Evolutionary conservation across 1,140 invertebrate species (phyloP), one percentile per base, ranked within the genome.

Genomic region (Drosophila subpulchrella): DNA sequence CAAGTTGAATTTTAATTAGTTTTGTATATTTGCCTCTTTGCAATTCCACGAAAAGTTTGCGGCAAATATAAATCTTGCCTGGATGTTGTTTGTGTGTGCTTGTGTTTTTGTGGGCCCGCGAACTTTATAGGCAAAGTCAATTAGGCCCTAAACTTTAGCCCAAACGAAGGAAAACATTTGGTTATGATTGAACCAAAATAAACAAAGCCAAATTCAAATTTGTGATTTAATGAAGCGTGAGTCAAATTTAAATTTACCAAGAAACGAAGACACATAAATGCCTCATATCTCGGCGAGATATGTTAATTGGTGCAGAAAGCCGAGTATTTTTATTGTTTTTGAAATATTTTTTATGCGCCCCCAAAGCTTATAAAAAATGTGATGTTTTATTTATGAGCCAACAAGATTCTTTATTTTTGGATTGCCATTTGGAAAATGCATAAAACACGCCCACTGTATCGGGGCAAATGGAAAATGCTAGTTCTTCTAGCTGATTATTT

Each of bases 1-100:
- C 80, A 75, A 89, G 80, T 89, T 89, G 84, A 89, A 89, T 89
- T 89, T 89, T 89, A 89, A 89, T 89, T 89, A 89, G 84, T 89
- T 89, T 84, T 72, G 77, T 86, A 79, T 78, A 81, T 85, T 81
- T 75, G 78, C 76, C 76, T 67, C 53, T 70, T 67, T 67, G 66
- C 75, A 74, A 51, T 80, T 75, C 42, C 68, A 75, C 41, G 53
- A 48, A 74, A 51, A 80, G 50, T 84, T 84, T 66, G 70, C 70
- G 17, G 53, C 65, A 61, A 62, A 63, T 80, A 80, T 77, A 84
- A 81, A 85, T 84, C 74, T 76, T 60, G 38, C 48, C 32, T 59
- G 44, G 24, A 15, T 30, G 27, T 48, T 13, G 27, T 47, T 27
- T 47, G 24, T 47, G 46, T 27, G 46, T 27, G 46, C 30, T 6